Base-by-base conservation (phyloP, 2,797 vertebrate species). In the Ptychadena robeensis region DNA sequence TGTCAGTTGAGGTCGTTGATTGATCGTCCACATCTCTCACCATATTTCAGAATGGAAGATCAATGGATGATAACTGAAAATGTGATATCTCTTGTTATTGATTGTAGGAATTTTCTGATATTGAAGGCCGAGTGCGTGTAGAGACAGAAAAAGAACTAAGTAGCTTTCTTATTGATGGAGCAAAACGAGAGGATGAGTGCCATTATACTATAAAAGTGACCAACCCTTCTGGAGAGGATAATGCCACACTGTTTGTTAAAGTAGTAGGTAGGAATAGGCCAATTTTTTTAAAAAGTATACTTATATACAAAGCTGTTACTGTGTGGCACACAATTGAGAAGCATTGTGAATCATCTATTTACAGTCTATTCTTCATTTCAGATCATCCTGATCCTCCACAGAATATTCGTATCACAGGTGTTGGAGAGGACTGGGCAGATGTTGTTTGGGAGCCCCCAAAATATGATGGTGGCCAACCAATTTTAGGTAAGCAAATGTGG, bases 141-240 rank as follows among this genome's bases (percentile, higher is more conserved):
- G 96, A 97, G 87, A 86, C 88, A 35, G 89, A 88, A 38, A 88
- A 86, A 8, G 94, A 90, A 14, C 64, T 90, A 86, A 95, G 94
- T 93, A 96, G 94, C 90, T 95, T 97, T 0, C 90, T 97, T 37
- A 96, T 97, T 0, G 96, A 97, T 85, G 95, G 94, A 9, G 95
- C 96, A 0, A 93, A 94, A 88, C 89, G 91, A 28, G 71, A 25
- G 0, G 96, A 98, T 0, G 96, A 96, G 88, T 95, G 92, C 0
- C 86, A 27, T 5, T 98, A 97, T 87, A 89, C 86, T 82, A 96
- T 98, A 89, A 92, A 90, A 0, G 96, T 97, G 61, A 90, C 88
- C 64, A 98, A 97, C 89, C 95, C 96, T 0, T 88, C 59, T 0
- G 96, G 96, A 63, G 95, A 96, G 74, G 96, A 97, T 70, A 90